These are phyloP conservation scores for Lophotis ruficrista DNA, from an alignment of 2,113 vertebrate genomes.

Conservation along the genomic window DNA sequence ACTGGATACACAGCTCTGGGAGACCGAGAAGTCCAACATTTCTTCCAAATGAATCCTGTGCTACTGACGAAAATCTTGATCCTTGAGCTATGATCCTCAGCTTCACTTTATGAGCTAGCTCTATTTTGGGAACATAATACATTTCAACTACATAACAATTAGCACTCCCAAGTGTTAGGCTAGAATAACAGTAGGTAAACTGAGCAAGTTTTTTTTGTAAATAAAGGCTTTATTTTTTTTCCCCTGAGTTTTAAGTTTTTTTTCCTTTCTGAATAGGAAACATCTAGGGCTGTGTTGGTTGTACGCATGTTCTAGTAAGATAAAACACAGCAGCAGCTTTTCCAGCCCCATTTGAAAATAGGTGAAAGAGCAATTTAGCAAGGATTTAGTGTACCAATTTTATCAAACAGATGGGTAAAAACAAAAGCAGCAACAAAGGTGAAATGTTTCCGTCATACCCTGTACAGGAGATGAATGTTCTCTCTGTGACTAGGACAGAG, in stretches of 20 bases:
- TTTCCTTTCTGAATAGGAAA: background rate
- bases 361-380: background rate
- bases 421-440: background rate
- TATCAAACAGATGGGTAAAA: background rate
- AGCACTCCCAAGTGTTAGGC: background rate
- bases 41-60: background rate
- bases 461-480: background rate
- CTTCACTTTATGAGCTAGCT: background rate
- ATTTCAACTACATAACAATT: background rate
- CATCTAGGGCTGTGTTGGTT: background rate
- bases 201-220: background rate
- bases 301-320: background rate
- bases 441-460: background rate
- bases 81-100: background rate
- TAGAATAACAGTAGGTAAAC: background rate
- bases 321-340: background rate
- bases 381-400: slow-evolving; percentile 4
- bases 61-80: background rate
- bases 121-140: background rate
- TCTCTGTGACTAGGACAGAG: background rate
- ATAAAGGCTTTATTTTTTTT: background rate
- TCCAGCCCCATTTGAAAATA: background rate
- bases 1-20: background rate
- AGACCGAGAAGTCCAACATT: background rate
- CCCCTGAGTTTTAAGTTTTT: background rate